Base-by-base conservation (phyloP, 2,888 invertebrate species). In the Stenotaenia linearis region DNA sequence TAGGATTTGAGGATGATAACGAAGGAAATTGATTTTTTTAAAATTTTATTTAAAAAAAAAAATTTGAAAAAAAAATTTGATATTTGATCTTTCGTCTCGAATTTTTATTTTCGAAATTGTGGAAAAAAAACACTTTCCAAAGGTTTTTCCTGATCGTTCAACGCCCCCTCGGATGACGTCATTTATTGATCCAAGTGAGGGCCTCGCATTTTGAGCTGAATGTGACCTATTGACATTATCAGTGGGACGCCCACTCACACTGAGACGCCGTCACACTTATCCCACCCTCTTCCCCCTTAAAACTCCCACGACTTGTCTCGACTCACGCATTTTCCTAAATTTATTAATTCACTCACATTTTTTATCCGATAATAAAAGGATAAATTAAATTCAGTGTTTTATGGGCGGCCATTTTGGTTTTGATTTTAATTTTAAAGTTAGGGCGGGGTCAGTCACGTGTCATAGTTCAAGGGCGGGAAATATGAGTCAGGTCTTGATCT, bases 381-480 rank as follows among this genome's bases (percentile, higher is more conserved):
- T 40, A 40, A 40, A 40, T 40, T 40, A 40, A 40, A n/a, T 40
- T 10, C 12, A 12, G 12, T 40, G 12, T 40, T 3, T 40, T 40
- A 15, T 40, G 32, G 32, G 3, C n/a, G 10, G 37, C 37, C 40
- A 15, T n/a, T 12, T 40, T 12, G 3, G 15, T 40, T 40, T 40
- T 1, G 40, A n/a, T 40, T 40, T 40, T 40, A n/a, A 40, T 40
- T 40, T 40, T 40, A 4, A 15, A 40, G 10, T 50, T 56, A 23
- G 56, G 56, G 56, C 21, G 56, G 56, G 56, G 56, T 56, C 56
- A 56, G 23, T 56, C 56, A 56, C 56, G 56, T 56, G 56, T 56
- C 56, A 56, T 21, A 56, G 56, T 56, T 56, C 56, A 56, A 56
- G 56, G 56, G 56, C 56, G 56, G 56, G 56, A 56, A 56, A 56